Evolutionary conservation across 2,888 invertebrate species (phyloP), one percentile per base, ranked within the genome.

Genomic region (Gibbula magus): DNA sequence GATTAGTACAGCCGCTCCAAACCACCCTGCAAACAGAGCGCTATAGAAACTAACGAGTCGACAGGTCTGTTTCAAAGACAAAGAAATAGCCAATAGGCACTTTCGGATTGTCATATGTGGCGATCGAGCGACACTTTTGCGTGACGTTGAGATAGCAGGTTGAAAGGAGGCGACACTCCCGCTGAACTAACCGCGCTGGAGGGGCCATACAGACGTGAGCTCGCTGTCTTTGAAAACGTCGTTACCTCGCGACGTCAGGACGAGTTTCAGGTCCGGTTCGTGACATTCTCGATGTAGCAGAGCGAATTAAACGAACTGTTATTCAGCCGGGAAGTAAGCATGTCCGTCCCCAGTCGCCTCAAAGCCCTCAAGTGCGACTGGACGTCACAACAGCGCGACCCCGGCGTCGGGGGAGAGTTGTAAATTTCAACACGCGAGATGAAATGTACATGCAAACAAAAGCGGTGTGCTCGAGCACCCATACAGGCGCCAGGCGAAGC

Each of bases 111-210:
- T 61, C 61, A 61, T 29, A 61, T 29, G 61, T 29, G 29, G 29
- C 61, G 61, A 61, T 61, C n/a, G 61, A 61, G 61, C 61, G 61
- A 61, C 61, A 61, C 61, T 29, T 61, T 61, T 61, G 61, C 61
- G 61, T 61, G 61, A 61, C 29, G 61, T 61, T 29, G 61, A 61
- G 29, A 61, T 29, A 16, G 25, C 61, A 25, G 29, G 16, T 61
- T 61, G 61, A 61, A 61, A 61, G 29, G 61, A 25, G 29, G 25
- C 61, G 25, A 25, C 29, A 61, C 29, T 16, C 61, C 61, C 29
- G 29, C 29, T 29, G 25, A 16, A 22, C 61, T 25, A 25, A 29
- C 61, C 16, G 61, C 61, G 29, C 61, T 61, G 29, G 61, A 61
- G 61, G 61, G 29, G n/a, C 61, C n/a, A 29, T 29, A 29, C 29